Base-by-base conservation (phyloP, 2,888 invertebrate genomes). In the Strigamia transsilvanica region DNA sequence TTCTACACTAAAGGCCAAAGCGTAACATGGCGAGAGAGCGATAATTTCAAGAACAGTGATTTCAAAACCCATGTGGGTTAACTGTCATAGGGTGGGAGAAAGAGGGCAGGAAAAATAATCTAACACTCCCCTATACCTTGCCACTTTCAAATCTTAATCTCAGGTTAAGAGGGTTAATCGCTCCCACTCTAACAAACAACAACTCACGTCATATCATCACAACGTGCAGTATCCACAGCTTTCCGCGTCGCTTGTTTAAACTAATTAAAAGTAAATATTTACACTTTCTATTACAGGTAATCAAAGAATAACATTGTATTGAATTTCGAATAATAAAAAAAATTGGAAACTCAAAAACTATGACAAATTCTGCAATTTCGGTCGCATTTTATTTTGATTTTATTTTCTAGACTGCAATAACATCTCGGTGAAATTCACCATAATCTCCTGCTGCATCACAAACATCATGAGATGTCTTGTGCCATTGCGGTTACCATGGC, bases 1-100 rank as follows among this genome's bases (percentile, higher is more conserved):
- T 27, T 73, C 73, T 73, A 73, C 32, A 73, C 3, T 9, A 73
- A 73, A 73, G 73, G 73, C 27, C 73, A 73, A 73, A 73, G 73
- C 73, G 73, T 73, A 73, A 73, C 73, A 73, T 73, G 73, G 73
- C 73, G 73, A 73, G 32, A 73, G 73, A 73, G 73, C 73, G 73
- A 73, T 73, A 73, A 73, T 73, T 73, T 73, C 73, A 73, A 73
- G 73, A 73, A 73, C 73, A 73, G 27, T 73, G 73, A 73, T 73
- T 73, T 32, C 73, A 73, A 73, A 73, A 32, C 73, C 73, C 73
- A 73, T 32, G 73, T 13, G 73, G 23, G 73, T 73, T 73, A 73
- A 73, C 73, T 73, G 73, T 0, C 73, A 73, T 7, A 73, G 27
- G 7, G 73, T 15, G 4, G 32, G 32, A 15, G 13, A 27, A 32